Conservation (phyloP, 2,113 vertebrate species). For the Halcyon senegalensis region DNA sequence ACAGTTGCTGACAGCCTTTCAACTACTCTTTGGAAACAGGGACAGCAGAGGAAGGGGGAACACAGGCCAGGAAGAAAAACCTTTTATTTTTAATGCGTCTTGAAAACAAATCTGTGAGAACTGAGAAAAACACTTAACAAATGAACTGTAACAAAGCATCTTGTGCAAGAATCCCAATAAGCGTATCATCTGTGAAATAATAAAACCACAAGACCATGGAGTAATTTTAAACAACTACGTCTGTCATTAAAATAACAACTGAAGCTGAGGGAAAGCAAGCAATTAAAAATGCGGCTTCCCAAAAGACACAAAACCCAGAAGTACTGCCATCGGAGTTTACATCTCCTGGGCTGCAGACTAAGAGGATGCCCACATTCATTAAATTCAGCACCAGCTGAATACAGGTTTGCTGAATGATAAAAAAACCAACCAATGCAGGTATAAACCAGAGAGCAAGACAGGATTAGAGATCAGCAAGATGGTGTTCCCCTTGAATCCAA, state of each 20-base stretch:
- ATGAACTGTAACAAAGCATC: not conserved
- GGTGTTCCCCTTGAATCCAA: not conserved
- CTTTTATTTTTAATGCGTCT: not conserved
- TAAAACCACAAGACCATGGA: not conserved
- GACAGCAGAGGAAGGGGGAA: not conserved
- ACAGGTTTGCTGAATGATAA: not conserved
- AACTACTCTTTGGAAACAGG: not conserved
- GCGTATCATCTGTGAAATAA: not conserved
- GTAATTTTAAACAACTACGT: not conserved
- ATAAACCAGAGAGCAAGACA: not conserved
- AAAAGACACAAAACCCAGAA: not conserved
- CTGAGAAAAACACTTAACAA: not conserved
- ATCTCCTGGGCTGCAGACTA: not conserved
- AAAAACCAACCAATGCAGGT: not conserved
- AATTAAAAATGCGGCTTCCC: not conserved
- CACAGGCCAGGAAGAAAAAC: not conserved
- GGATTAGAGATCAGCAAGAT: not conserved
- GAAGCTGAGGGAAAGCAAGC: not conserved
- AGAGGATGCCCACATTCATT: not conserved
- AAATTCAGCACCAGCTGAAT: not conserved
- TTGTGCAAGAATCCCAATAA: not conserved
- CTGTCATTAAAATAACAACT: not conserved
- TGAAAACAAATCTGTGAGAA: not conserved
- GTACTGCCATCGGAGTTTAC: not conserved
- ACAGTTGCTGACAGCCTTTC: not conserved